Base-by-base conservation (phyloP, 2,888 invertebrate species). In the Tillus elongatus region DNA sequence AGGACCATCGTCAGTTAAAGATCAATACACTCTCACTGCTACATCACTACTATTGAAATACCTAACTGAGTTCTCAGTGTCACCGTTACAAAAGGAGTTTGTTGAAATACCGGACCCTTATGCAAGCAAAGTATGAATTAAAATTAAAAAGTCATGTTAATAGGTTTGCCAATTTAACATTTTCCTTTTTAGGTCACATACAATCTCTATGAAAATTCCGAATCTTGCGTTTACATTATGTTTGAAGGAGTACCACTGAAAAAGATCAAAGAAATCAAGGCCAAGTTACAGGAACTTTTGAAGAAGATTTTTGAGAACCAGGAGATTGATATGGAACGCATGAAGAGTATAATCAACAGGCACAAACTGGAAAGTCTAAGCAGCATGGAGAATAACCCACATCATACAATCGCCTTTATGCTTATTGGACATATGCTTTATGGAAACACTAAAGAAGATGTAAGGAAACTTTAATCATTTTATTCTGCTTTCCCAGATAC, bases 381-480 rank as follows among this genome's bases (percentile, higher is more conserved):
- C 40, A 73, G 74, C 56, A 70, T 90, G 32, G 92, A 88, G 63
- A 77, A 75, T 9, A 73, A 72, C 46, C 88, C 90, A 0, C 85
- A 89, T 55, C 78, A 82, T 45, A 72, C 78, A 0, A 68, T 91
- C 33, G 83, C 88, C 0, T 80, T 79, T 56, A 74, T 80, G 51
- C 71, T 85, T 35, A 86, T 91, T 46, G 84, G 82, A 0, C 88
- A 92, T 58, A 80, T 85, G 55, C 66, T 93, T 15, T 91, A 89
- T 62, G 88, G 89, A 9, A 73, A 77, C 36, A 74, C 70, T 30
- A 73, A 78, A 46, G 67, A 76, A 46, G 82, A 88, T 61, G 86
- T 88, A 61, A 74, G 75, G 69, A 29, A 30, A 35, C 39, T 35
- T 8, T 31, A 10, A 32, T 41, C 13, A 39, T 14, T 34, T 30